Evolutionary conservation across 2,113 vertebrate genomes (phyloP), one percentile per base, ranked within the genome.

Genomic region (Noturus placidus): DNA sequence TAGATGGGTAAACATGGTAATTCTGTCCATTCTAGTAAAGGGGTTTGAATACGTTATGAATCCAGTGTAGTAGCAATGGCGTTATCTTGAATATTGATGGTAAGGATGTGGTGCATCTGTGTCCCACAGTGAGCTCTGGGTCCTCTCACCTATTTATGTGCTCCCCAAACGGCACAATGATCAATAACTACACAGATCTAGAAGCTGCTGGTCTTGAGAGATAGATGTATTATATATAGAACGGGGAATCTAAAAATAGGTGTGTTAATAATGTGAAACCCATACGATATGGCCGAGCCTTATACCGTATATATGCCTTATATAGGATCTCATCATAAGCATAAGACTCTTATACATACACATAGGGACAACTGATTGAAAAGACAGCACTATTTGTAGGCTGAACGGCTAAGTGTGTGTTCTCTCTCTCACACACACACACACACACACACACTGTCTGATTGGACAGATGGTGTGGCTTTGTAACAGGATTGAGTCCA

Each of bases 381-480:
- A 33, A 67, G 15, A 35, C 67, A 70, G 69, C 30, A 35, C 30
- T 33, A 11, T 70, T 70, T 2, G 2, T 35, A 35, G 30, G 30
- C 67, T 70, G 67, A 70, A 70, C 15, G 67, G 30, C 67, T 69
- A 19, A 35, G 30, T 69, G 33, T 69, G 65, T 69, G 65, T 69
- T 33, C n/a, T 5, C 72, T 46, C 69, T 19, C 69, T n/a, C 35
- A 38, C 20, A 42, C 7, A 72, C 35, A 38, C 35, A 74, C 35
- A 46, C 35, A 46, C 20, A 76, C 15, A 50, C 38, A 76, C 10
- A 50, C 22, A 9, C 70, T 33, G 56, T 79, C 52, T 79, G 27
- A 54, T 56, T 79, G 52, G 77, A 56, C 76, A 78, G 76, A 52
- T 50, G 52, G 77, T 79, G 22, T 20, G 77, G 77, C 15, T n/a